Percentiles rank a stretch among this genome's conserved stretches.
phyloP scores from a whole-genome alignment of 2,888 invertebrate species.

The Ophonus ardosiacus region DNA sequence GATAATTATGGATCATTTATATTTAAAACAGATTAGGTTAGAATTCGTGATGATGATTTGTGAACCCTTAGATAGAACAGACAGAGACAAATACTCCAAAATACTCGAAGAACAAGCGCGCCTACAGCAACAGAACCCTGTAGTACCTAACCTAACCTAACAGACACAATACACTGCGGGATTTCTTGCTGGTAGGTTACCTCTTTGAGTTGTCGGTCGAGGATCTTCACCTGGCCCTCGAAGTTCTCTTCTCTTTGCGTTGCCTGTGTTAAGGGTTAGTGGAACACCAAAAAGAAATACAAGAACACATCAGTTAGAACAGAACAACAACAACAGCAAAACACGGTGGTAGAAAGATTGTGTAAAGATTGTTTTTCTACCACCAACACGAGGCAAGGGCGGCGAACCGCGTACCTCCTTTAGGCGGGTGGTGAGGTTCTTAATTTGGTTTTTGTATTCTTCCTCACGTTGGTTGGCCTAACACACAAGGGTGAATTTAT shows the following conservation, averaged over 20 bases:
- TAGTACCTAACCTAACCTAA: conserved; percentile 43
- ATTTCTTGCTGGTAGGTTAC: conserved; percentile 78
- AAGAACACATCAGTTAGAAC: conserved; percentile 68
- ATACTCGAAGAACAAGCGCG: conserved; percentile 29
- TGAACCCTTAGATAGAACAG: conserved; percentile 1
- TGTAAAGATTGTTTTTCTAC: background rate
- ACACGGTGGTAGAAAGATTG: conserved; percentile 44
- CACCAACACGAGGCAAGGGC: conserved; percentile 55
- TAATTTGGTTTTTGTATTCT: conserved; percentile 99
- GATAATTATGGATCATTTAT: background rate
- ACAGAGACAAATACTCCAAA: conserved; percentile 22
- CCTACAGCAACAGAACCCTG: conserved; percentile 48
- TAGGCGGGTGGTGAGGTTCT: conserved; percentile 98
- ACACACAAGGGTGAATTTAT: conserved; percentile 19
- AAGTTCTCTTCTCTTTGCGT: conserved; percentile 97
- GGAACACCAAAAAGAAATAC: conserved; percentile 73
- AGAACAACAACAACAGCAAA: conserved; percentile 61
- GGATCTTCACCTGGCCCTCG: conserved; percentile 92
- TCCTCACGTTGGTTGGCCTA: conserved; percentile 99
- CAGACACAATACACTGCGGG: conserved; percentile 10
- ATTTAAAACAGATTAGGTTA: background rate
- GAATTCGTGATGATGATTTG: background rate
- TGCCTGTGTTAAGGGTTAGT: conserved; percentile 82
- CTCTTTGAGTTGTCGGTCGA: conserved; percentile 95
- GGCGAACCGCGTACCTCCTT: conserved; percentile 90